Base-by-base conservation (phyloP, 2,797 vertebrate genomes). In the Esox lucius region DNA sequence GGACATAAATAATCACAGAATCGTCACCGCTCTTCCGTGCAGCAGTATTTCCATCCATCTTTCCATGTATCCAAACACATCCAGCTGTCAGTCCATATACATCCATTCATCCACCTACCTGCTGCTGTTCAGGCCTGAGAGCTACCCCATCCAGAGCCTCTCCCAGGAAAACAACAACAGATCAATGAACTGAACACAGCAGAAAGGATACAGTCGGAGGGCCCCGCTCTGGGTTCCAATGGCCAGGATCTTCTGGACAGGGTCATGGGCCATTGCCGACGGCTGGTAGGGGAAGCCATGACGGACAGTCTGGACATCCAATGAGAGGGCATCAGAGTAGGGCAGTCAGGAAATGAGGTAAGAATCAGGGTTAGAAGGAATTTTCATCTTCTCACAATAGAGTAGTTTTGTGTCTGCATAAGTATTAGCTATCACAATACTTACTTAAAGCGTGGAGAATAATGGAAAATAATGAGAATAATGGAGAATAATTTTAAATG, bases 241-340 rank as follows among this genome's bases (percentile, higher is more conserved):
- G 81, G 96, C 97, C 90, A 99, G 90, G 84, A 99, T 98, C 95
- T 98, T 99, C 95, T 99, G 98, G 79, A 99, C 98, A 0, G 98
- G 97, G 95, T 99, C 98, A 78, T 98, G 98, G 79, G 97, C 96
- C 96, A 99, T 94, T 78, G 98, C 95, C 3, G 98, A 99, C 51
- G 98, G 98, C 80, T 98, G 97, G 85, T 98, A 98, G 79, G 98
- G 98, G 86, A 99, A 99, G 92, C 98, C 98, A 94, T 99, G 97
- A 81, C 98, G 96, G 81, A 98, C 96, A 74, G 98, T 99, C 98
- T 99, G 87, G 84, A 12, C 64, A 51, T 0, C 0, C 82, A 84
- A 85, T 61, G 82, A 86, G 65, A 68, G 62, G 81, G 65, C 76
- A 85, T 80, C 80, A 16, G 79, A 11, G 15, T 79, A 24, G 15